A percentile compares a stretch with the other conserved stretches of the same genome.
phyloP scores from a whole-genome alignment of 2,888 invertebrate genomes.

The Lampropteryx suffumata region DNA sequence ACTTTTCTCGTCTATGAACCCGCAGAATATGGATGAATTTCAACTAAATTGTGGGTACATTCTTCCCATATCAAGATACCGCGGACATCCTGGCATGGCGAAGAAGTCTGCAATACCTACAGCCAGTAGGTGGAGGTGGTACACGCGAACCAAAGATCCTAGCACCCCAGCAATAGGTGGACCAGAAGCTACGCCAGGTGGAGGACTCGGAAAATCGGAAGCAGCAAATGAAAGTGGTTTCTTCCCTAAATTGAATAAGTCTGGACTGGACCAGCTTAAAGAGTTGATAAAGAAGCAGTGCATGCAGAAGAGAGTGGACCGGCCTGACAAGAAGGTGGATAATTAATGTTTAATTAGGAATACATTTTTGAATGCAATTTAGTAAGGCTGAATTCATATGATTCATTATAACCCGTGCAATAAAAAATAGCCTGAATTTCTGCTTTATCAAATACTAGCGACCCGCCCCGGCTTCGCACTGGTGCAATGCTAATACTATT shows the following conservation, averaged over 20 bases:
- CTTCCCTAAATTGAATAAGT: conserved; percentile 25
- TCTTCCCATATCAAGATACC: neutral
- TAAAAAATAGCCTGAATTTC: neutral
- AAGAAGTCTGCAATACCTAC: neutral
- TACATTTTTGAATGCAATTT: neutral
- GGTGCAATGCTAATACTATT: too few relatives aligned
- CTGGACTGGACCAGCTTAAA: conserved; percentile 24
- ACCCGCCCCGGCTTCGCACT: too few relatives aligned
- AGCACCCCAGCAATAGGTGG: conserved; percentile 5
- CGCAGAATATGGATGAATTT: neutral
- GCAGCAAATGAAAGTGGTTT: conserved; percentile 22
- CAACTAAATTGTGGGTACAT: neutral
- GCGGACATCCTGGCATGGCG: neutral
- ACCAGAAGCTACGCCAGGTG: conserved; percentile 14
- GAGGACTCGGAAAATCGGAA: conserved; percentile 15
- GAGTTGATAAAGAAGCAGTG: conserved; percentile 15
- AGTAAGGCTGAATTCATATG: neutral
- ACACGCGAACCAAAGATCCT: conserved; percentile 16
- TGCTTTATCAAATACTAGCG: too few relatives aligned
- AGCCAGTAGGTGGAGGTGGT: conserved; percentile 25
- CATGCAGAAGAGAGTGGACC: neutral
- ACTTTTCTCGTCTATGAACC: neutral
- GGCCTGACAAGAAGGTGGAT: neutral
- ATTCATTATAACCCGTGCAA: neutral
- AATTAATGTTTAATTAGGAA: too few relatives aligned